Evolutionary conservation across 2,797 vertebrate species (phyloP), one percentile per base, ranked within the genome.

Genomic region (Siniperca obscura): DNA sequence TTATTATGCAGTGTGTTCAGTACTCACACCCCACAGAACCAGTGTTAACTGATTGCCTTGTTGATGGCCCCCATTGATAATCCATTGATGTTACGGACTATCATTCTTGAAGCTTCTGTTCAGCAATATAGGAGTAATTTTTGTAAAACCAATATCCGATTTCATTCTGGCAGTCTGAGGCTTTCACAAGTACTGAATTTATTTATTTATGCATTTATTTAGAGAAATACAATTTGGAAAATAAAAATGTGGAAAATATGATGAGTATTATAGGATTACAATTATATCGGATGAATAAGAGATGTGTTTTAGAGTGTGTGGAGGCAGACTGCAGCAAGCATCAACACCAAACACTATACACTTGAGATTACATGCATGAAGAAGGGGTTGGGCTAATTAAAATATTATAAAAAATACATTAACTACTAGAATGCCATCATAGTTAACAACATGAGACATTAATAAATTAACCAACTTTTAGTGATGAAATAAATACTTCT

Each of bases 341-440:
- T 83, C 73, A 67, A 61, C 74, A 80, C 76, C 83, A 87, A 92
- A 87, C 84, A 87, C 84, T 57, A 80, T 67, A 86, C 90, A 90
- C 90, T 87, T 70, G 89, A 92, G 90, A 93, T 84, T 91, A 91
- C 89, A 89, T 56, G 86, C 69, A 74, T 42, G 56, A 57, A 72
- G 74, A 86, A 84, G 89, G 76, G 89, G 86, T 52, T 77, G 87
- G 86, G 80, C 87, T 90, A 89, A 90, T 93, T 93, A 91, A 86
- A 92, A 91, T 85, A 91, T 91, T 88, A 92, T 93, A 91, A 92
- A 93, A 93, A 92, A 93, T 92, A 87, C 87, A 91, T 91, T 82
- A 87, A 81, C 42, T 68, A 83, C 85, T 78, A 87, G 81, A 86
- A 89, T 85, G 79, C 70, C 78, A 81, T 90, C 82, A 85, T 84